Base-by-base conservation (phyloP, 2,888 invertebrate genomes). In the Lycophotia porphyrea region DNA sequence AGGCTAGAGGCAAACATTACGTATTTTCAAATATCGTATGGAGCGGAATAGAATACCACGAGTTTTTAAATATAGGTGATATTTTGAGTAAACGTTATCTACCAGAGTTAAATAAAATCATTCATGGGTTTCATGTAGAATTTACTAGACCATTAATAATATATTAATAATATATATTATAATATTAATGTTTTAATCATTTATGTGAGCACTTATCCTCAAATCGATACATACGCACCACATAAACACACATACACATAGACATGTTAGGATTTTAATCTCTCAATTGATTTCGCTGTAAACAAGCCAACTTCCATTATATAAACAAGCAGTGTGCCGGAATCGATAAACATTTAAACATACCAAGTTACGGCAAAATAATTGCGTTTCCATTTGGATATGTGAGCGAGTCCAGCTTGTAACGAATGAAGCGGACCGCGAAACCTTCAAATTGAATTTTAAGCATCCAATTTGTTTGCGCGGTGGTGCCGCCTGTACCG, bases 381-480 rank as follows among this genome's bases (percentile, higher is more conserved):
- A 96, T 95, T 95, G 92, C 91, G 91, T 93, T 94, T 93, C 90
- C 93, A 93, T 94, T 93, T 89, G 92, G 91, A 93, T 92, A 93
- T 93, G 93, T 92, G 93, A 91, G 91, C 90, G 90, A 90, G 94
- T 94, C 92, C 94, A 91, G 95, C 91, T 93, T 93, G 93, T 93
- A 95, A 94, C 94, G 94, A 94, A 95, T 95, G 94, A 95, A 95
- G 93, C 93, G 94, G 93, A 94, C 96, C 96, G 95, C 95, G 95
- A 96, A 96, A 96, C 96, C 95, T 96, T 95, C 93, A 95, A 96
- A 96, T 96, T 96, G 96, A 96, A 96, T 96, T 96, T 96, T 96
- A 96, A 96, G 96, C 95, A 95, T 96, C 95, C 96, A 96, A 96
- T 96, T 96, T 96, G 96, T 96, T 96, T 95, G 94, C 92, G 91